Evolutionary conservation across 2,888 invertebrate genomes (phyloP), one percentile per base, ranked within the genome.

Genomic region (Agapostemon virescens): DNA sequence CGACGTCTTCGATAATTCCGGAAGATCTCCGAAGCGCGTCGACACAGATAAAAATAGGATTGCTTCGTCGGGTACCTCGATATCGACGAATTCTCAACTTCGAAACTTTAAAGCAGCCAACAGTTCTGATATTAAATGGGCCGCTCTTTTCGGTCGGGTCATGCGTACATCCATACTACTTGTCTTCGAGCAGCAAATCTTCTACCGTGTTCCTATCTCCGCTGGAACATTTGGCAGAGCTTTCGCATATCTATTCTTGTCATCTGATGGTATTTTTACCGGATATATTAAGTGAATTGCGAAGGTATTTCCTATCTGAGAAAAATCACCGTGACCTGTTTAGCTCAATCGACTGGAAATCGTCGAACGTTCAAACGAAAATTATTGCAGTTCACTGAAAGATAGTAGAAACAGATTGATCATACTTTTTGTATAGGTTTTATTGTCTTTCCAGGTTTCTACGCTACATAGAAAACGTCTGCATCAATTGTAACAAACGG

Each of bases 31-130:
- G 26, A 64, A 79, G 42, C 75, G 73, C 70, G 68, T 58, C 26
- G 77, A 36, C 74, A 30, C 80, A 38, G 69, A 74, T 82, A 74
- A 79, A 36, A 66, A 42, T n/a, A 61, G 58, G 38, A 74, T 77
- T 69, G 66, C 40, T 23, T 23, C 5, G 15, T 6, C 15, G 30
- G 68, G 20, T 67, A 40, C 13, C 68, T 64, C 55, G 81, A 69
- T 55, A 55, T 38, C 23, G 52, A 75, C 40, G 69, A 77, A 81
- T 81, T 67, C 40, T 26, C 11, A 72, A 69, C 30, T 74, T 66
- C 11, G 68, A 36, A 49, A 55, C 52, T 70, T 61, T 33, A 36
- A 68, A 81, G 55, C 64, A 69, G 74, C 68, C 71, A 52, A 30
- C 30, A 2, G 68, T 33, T 49, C n/a, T 23, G 40, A 71, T 69